Conservation (phyloP, 1,140 invertebrate species). For the Orchestia grillus region DNA sequence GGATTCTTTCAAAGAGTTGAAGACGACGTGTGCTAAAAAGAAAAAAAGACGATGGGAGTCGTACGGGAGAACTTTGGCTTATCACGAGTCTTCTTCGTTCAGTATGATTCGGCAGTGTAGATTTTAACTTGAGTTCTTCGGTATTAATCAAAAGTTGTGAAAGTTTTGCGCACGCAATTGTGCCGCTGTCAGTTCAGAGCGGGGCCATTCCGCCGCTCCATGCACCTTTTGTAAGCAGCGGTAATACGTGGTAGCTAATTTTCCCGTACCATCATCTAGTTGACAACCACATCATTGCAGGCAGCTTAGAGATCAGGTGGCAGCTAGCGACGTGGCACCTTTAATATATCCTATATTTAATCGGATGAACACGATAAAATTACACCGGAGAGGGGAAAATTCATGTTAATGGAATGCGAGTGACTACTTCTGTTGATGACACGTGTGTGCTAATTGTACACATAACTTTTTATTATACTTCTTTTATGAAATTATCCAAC, state of each 20-base stretch:
- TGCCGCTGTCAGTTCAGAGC: neutral
- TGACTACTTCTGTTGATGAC: no score
- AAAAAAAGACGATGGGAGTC: neutral
- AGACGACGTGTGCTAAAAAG: neutral
- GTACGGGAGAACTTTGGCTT: neutral
- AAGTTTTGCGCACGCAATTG: neutral
- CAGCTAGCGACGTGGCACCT: no score
- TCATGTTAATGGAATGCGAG: no score
- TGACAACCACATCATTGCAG: neutral
- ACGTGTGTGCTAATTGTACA: no score
- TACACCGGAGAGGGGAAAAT: neutral
- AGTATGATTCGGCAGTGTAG: neutral
- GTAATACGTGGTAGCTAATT: neutral
- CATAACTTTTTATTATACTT: no score
- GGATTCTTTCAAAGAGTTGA: conserved; percentile 13
- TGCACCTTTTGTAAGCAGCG: neutral
- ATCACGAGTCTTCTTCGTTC: neutral
- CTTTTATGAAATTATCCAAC: no score
- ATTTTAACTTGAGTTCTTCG: neutral
- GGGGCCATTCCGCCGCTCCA: neutral
- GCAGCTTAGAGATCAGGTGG: no score
- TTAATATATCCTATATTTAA: no score
- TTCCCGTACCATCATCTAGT: neutral
- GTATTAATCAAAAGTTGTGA: neutral
- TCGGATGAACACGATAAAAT: neutral